These are phyloP conservation scores for Xiphophorus maculatus DNA, from an alignment of 2,113 vertebrate species.

Conservation along the genomic window DNA sequence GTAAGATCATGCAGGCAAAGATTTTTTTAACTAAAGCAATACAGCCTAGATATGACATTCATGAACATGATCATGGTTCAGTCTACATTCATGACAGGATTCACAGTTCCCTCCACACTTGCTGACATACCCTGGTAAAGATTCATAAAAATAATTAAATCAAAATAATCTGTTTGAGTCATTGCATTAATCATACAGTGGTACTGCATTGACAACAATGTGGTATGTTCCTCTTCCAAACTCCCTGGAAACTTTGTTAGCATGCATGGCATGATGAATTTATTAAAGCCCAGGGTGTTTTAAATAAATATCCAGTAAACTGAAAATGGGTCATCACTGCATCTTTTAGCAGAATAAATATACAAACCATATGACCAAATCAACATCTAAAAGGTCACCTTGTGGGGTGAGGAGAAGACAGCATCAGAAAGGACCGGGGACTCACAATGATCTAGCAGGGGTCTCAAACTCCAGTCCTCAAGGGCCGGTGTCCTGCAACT, in stretches of 20 bases:
- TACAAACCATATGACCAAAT: not conserved
- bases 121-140: not conserved
- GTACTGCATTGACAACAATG: not conserved
- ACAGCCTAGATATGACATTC: constrained; percentile 47
- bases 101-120: not conserved
- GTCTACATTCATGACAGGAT: constrained; percentile 59
- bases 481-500: too few relatives aligned
- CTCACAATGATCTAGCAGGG: not conserved
- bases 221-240: not conserved
- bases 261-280: not conserved
- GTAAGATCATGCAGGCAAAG: constrained; percentile 51
- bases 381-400: not conserved
- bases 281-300: too few relatives aligned
- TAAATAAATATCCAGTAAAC: not conserved
- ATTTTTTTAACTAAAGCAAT: constrained; percentile 40
- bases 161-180: not conserved
- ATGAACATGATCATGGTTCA: constrained; percentile 53
- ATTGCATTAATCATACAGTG: not conserved
- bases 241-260: not conserved
- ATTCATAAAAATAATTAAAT: not conserved
- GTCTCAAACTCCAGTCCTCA: too few relatives aligned
- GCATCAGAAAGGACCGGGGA: not conserved
- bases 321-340: not conserved
- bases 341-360: not conserved
- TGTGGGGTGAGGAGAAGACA: not conserved